Evolutionary conservation across 2,797 vertebrate genomes (phyloP), one percentile per base, ranked within the genome.

Genomic region (Falco biarmicus): DNA sequence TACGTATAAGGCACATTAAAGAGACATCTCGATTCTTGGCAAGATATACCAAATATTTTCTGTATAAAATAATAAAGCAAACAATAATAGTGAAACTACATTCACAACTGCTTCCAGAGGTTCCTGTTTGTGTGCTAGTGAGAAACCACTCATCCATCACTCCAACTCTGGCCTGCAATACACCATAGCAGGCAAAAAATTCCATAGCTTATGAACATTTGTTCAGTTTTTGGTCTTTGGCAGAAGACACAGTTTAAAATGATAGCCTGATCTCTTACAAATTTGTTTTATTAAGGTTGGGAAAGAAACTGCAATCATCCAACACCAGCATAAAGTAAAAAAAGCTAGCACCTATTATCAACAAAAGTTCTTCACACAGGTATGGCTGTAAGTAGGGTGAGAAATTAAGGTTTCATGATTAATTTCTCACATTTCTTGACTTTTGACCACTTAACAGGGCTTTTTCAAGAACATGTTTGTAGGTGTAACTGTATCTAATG

Each of bases 311-410:
- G 31, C 22, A 66, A 76, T n/a, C 20, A 64, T 43, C 16, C 47
- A 61, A 26, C 5, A 39, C 31, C 9, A 92, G 17, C 29, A 90
- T 47, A 77, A 81, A 84, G 50, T 10, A 74, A 70, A 45, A 91
- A 79, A 86, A 69, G 3, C 6, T 37, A 56, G 17, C 13, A 81
- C 18, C 2, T 59, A 12, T 53, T 60, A 37, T 75, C 39, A 76
- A 74, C 8, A 75, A 69, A 79, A 24, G 4, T 54, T 90, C 17
- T 75, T 82, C 70, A 71, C 10, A 21, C 13, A 79, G 6, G 4
- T 73, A 82, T 15, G 21, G 13, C 7, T 73, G 6, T 56, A 43
- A 0, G 1, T 11, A 53, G 17, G 6, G 8, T 15, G 13, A 22
- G 17, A 34, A 90, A 64, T 65, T 28, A 73, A 59, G 11, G 13